Evolutionary conservation across 2,888 invertebrate genomes (phyloP), one percentile per base, ranked within the genome.

Genomic region (Patella pellucida): DNA sequence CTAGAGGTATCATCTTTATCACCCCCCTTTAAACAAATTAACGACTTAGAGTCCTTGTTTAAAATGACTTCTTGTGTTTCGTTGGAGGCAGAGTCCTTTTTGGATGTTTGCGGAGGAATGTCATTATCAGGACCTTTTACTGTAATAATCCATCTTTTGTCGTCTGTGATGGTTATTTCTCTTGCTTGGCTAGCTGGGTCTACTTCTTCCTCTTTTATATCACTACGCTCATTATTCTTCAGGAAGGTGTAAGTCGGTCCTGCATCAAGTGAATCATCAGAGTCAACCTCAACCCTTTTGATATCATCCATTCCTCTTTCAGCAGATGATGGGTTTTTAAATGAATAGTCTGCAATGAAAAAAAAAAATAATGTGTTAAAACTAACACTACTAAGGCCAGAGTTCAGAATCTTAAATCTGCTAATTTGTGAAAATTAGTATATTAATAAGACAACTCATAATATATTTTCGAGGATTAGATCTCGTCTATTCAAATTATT

Each of bases 101-200:
- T 62, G 23, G 23, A 11, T 62, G 23, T 11, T 9, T 19, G 11
- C 0, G 23, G 62, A 41, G 41, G 9, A 41, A 7, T 41, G 19
- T 23, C 62, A 11, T 23, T 62, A 11, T 14, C 3, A 23, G 62
- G 62, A 19, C 62, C 62, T 23, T 62, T 19, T 23, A 62, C 62
- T 19, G 62, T 62, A 19, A 62, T 62, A 62, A 62, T 23, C 62
- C 62, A 62, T 62, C 23, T 62, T 9, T 62, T 62, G 23, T 62
- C 62, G 11, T 62, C 62, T 12, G 62, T 62, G 62, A 62, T 23
- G 19, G 62, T 62, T 12, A 62, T 62, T 62, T 62, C 19, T 62
- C 62, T 62, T 62, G 62, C 12, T 9, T 23, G 12, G 19, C 62
- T 62, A 11, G 23, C 19, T 19, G 19, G 19, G 23, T 23, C 23